These are phyloP conservation scores for Eupithecia subumbrata DNA, from an alignment of 2,888 invertebrate genomes.

Conservation along the genomic window DNA sequence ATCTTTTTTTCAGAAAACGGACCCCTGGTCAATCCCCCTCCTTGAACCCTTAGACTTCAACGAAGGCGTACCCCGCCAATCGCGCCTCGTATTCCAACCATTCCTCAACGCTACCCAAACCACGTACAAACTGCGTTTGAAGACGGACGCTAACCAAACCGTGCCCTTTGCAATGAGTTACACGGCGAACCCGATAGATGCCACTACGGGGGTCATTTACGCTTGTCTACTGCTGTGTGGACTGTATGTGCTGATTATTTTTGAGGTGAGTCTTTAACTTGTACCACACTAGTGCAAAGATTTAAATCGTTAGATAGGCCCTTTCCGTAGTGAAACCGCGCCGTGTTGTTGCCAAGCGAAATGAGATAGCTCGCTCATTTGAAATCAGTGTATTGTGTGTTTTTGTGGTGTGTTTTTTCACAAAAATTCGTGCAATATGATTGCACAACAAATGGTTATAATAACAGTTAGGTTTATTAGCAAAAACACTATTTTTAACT, in stretches of 20 bases:
- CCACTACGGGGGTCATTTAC: constrained; percentile 87
- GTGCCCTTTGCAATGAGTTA: constrained; percentile 76
- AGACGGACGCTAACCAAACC: constrained; percentile 52
- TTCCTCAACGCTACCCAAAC: constrained; percentile 42
- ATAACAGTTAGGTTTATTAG: too few species aligned
- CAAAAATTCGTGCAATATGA: too few species aligned
- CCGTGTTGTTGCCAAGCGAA: too few species aligned
- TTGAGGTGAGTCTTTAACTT: constrained; percentile 86
- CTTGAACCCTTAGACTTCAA: constrained; percentile 85
- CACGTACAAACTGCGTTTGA: constrained; percentile 55
- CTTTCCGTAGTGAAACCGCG: too few species aligned
- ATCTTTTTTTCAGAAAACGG: constrained; percentile 65
- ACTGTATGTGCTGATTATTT: constrained; percentile 92
- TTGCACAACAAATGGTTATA: too few species aligned
- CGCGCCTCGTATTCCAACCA: constrained; percentile 64
- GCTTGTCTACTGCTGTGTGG: constrained; percentile 89
- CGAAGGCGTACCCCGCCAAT: constrained; percentile 73
- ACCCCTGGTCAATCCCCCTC: constrained; percentile 85
- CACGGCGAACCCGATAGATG: constrained; percentile 86
- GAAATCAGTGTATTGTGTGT: too few species aligned
- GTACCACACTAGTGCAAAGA: too few species aligned
- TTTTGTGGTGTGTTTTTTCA: too few species aligned
- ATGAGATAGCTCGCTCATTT: too few species aligned
- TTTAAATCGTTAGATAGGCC: too few species aligned
- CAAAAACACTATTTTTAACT: too few species aligned